A percentile compares a stretch with the other conserved stretches of the same genome.
phyloP scores from a whole-genome alignment of 2,888 invertebrate species.

The Tachina grossa region DNA sequence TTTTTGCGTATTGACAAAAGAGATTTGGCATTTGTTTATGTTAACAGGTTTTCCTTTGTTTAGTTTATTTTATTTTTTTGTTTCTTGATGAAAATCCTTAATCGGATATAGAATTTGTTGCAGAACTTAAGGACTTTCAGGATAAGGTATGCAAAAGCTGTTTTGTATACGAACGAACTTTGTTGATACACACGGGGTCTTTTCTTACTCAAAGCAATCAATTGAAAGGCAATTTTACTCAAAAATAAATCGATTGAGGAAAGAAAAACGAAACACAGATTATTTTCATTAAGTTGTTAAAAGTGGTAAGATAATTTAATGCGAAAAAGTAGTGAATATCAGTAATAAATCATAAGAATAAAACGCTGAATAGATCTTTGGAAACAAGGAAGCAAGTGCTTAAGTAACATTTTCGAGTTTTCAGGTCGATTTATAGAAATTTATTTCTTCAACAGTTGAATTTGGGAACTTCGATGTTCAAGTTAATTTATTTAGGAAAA shows the following conservation, averaged over 20 bases:
- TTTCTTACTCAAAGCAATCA: conserved; percentile 19
- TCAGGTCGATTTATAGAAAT: too few species aligned
- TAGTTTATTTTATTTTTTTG: conserved; percentile 43
- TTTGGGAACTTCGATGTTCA: not conserved
- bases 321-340: not conserved
- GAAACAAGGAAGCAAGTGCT: too few species aligned
- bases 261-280: not conserved
- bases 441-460: too few species aligned
- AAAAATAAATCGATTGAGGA: conserved; percentile 29
- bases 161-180: conserved; percentile 29
- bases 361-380: too few species aligned
- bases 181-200: conserved; percentile 17
- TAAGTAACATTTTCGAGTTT: too few species aligned
- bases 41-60: conserved; percentile 69
- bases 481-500: not conserved
- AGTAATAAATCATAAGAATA: not conserved
- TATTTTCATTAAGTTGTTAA: not conserved
- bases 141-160: conserved; percentile 47
- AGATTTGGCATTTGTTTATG: conserved; percentile 61
- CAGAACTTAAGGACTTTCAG: conserved; percentile 48
- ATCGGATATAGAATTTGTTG: conserved; percentile 59
- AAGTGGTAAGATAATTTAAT: not conserved
- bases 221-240: conserved; percentile 33
- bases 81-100: conserved; percentile 52
- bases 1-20: conserved; percentile 54